Base-by-base conservation (phyloP, 1,140 invertebrate species). In the Callitettix versicolor region DNA sequence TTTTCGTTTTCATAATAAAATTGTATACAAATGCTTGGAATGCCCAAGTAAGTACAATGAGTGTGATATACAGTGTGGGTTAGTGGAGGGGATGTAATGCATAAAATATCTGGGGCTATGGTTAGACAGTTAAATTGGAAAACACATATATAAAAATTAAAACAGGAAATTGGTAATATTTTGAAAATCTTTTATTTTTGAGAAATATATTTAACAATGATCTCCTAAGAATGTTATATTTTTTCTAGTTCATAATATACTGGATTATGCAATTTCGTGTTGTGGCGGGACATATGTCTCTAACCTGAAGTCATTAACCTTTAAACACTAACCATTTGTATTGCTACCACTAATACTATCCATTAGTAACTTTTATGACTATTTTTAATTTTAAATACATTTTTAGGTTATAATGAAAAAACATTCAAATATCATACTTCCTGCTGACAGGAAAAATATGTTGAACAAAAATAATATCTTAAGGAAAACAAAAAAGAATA, bases 71-170 rank as follows among this genome's bases (percentile, higher is more conserved):
- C 14, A 43, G 14, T 43, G 41, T 43, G 41, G 14, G 14, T 7
- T 43, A 9, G 41, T 43, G 20, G 14, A 14, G 14, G 14, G 20
- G 17, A 15, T 5, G 7, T 14, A 43, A 43, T 15, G 20, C 20
- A 15, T 43, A 43, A 43, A 43, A 17, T 43, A 43, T 43, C 20
- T 43, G 20, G 41, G 41, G 20, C 7, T 43, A 14, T 15, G 14
- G 41, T 18, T 43, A 43, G 41, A 43, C 20, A 43, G 41, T 15
- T 14, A 43, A 17, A 17, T 47, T 47, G 44, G 44, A 47, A 47
- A 22, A 47, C 5, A 21, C 44, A 24, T 24, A 24, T 47, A 22
- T 6, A 21, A 47, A 47, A 11, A 14, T 47, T 47, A 47, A 47
- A 21, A 24, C 15, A 17, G 6, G 26, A 47, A 47, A 18, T 47